These are phyloP conservation scores for Scopus umbretta DNA, from an alignment of 2,113 vertebrate genomes.

Conservation along the genomic window DNA sequence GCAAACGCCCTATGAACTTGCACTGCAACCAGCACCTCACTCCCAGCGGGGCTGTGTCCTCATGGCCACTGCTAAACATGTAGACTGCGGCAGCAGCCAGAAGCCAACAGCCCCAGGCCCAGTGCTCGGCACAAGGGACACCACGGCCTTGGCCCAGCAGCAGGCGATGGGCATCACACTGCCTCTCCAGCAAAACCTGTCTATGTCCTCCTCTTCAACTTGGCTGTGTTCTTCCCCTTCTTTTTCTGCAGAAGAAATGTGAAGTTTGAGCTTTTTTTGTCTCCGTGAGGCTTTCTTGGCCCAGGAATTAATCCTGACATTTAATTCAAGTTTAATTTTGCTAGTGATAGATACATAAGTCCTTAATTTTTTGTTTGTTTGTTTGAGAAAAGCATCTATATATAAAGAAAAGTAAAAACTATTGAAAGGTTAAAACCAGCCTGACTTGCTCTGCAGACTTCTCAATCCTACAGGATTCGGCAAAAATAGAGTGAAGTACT, in stretches of 20 bases:
- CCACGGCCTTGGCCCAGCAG: rapidly evolving
- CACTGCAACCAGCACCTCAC: not conserved
- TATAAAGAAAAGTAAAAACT: not conserved
- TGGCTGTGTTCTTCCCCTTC: not conserved
- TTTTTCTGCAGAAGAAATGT: not conserved
- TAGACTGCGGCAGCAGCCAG: not conserved
- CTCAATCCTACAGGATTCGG: not conserved
- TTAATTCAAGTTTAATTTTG: not conserved
- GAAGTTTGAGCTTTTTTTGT: not conserved
- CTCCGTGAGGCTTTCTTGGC: not conserved
- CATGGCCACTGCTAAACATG: not conserved
- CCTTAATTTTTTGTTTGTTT: not conserved
- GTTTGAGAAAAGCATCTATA: not conserved
- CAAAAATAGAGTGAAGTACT: not conserved
- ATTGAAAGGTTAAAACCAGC: not conserved
- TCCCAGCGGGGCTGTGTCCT: not conserved
- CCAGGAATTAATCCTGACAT: not conserved
- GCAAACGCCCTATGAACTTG: not conserved
- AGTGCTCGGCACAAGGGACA: rapidly evolving
- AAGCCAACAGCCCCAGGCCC: not conserved
- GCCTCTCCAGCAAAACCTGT: not conserved
- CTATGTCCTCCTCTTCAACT: not conserved
- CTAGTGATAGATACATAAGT: not conserved
- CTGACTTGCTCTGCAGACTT: not conserved
- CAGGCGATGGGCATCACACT: rapidly evolving